phyloP scores from a whole-genome alignment of 2,113 vertebrate species.

The Istiophorus platypterus region DNA sequence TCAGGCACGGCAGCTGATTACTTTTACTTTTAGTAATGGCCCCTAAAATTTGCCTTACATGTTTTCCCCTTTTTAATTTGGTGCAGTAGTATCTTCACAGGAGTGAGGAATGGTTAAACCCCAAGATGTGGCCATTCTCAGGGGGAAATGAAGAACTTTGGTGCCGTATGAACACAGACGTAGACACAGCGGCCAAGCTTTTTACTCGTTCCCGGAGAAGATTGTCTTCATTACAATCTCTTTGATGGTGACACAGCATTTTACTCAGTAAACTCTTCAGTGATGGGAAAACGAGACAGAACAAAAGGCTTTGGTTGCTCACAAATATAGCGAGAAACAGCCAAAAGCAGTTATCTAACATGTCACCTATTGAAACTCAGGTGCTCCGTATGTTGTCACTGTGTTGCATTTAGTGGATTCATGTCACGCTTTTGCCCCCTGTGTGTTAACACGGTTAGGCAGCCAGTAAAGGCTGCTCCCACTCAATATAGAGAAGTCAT shows the following conservation, averaged over 20 bases:
- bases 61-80: background rate
- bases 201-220: background rate
- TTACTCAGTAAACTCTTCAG: no score
- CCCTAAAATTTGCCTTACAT: background rate
- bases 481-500: constrained; percentile 58
- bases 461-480: constrained; percentile 51
- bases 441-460: constrained; percentile 54
- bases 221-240: background rate
- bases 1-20: background rate
- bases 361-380: background rate
- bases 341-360: background rate
- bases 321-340: background rate
- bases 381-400: constrained; percentile 1
- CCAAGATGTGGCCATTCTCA: background rate
- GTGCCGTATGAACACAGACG: background rate
- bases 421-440: constrained; percentile 42
- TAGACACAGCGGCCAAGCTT: background rate
- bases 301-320: background rate
- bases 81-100: background rate
- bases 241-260: background rate
- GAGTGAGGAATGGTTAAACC: background rate
- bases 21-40: background rate
- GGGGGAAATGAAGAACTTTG: background rate
- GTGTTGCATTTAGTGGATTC: constrained; percentile 23
- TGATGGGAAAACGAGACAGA: background rate